Base-by-base conservation (phyloP, 2,888 invertebrate genomes). In the Nebria salina region DNA sequence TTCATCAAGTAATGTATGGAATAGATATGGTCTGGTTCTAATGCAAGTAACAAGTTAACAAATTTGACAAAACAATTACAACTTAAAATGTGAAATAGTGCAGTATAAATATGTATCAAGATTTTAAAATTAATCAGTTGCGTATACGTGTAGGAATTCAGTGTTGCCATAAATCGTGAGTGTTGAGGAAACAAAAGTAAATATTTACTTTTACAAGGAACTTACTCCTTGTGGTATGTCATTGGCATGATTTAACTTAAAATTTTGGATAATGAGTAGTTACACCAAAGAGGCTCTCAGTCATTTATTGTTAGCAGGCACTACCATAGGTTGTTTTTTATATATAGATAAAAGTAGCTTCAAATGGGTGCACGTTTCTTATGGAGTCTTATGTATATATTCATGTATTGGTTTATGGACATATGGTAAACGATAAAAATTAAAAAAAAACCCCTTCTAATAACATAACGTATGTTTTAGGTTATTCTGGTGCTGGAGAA, bases 401-500 rank as follows among this genome's bases (percentile, higher is more conserved):
- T 87, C 88, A 4, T 26, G 87, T 65, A 25, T 88, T 13, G 88
- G 88, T 43, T 68, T 87, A 65, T 87, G 87, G 87, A 85, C 86
- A 85, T 88, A 86, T 86, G 88, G 88, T 86, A 84, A 82, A 81
- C 20, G 1, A 20, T 20, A 20, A 5, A 25, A 34, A 4, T 34
- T 34, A 41, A 72, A 34, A 54, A 6, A 34, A 72, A n/a, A 76
- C 20, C 20, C 20, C 20, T 34, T 0, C 6, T 54, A 20, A 8
- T 64, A 34, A 74, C n/a, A 13, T 79, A 79, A 76, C 73, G 65
- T 26, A 25, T 26, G 77, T 84, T 86, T 68, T 82, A 88, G 88
- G 88, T 72, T 88, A 88, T 83, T 88, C 88, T 72, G 83, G 85
- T 2, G 86, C 87, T 85, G 88, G 88, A 15, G 77, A 83, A n/a